phyloP scores from a whole-genome alignment of 2,113 vertebrate genomes.

The Poeciliopsis retropinna region DNA sequence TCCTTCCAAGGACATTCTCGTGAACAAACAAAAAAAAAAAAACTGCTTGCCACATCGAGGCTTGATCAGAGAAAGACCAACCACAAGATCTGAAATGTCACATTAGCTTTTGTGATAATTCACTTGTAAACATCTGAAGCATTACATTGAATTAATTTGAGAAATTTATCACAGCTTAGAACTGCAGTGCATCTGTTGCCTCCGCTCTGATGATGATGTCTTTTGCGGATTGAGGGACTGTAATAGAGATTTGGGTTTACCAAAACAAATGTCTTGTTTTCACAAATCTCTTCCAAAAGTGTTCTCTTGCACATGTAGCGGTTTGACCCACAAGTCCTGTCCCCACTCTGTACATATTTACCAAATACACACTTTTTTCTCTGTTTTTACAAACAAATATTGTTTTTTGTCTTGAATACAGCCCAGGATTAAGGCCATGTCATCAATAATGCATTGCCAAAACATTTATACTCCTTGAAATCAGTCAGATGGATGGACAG shows the following conservation, averaged over 20 bases:
- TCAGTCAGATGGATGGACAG: too few species aligned
- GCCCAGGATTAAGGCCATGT: too few species aligned
- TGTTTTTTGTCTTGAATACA: too few species aligned
- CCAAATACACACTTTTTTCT: constrained; percentile 2
- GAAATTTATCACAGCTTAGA: constrained; percentile 45
- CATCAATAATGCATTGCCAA: too few species aligned
- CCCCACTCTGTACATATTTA: constrained; percentile 14
- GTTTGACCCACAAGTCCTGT: constrained; percentile 26
- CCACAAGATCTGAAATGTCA: constrained; percentile 26
- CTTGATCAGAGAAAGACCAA: constrained; percentile 1
- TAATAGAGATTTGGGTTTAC: constrained; percentile 32
- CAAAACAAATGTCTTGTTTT: constrained; percentile 28
- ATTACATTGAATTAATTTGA: constrained; percentile 56
- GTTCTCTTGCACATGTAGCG: constrained; percentile 4
- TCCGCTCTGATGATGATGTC: constrained; percentile 44
- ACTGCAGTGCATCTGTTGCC: constrained; percentile 23
- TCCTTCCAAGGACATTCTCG: constrained; percentile 30
- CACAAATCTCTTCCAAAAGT: constrained; percentile 17
- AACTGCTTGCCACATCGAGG: neutral
- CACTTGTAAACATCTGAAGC: constrained; percentile 43
- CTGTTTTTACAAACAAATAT: neutral
- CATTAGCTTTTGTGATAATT: constrained; percentile 30
- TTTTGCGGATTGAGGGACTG: constrained; percentile 37
- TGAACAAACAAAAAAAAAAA: neutral
- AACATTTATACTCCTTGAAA: too few species aligned